These are phyloP conservation scores for Speoplatyrhinus poulsoni DNA, from an alignment of 2,113 vertebrate genomes.

Conservation along the genomic window DNA sequence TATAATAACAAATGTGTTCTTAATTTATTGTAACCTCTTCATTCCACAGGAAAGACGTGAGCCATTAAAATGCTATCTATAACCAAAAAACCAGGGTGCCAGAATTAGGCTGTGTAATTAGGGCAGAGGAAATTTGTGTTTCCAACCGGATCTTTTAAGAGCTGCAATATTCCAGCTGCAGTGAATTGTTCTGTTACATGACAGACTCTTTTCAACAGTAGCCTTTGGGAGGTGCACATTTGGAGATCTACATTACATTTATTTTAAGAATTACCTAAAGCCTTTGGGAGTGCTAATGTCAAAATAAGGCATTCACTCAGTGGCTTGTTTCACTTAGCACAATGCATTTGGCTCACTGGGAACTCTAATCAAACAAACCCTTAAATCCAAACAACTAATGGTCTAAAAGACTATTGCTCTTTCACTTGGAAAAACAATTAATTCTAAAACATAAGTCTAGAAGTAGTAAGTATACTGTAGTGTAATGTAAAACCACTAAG, in stretches of 20 bases:
- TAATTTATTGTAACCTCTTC: conserved; percentile 46
- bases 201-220: conserved; percentile 33
- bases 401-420: background rate
- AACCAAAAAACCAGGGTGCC: conserved; percentile 34
- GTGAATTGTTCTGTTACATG: conserved; percentile 46
- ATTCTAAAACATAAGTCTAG: background rate
- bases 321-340: conserved; percentile 13
- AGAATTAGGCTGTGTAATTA: conserved; percentile 48
- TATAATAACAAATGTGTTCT: conserved; percentile 31
- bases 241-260: conserved; percentile 21
- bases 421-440: background rate
- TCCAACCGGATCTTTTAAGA: conserved; percentile 34
- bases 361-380: conserved; percentile 18
- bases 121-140: conserved; percentile 37
- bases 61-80: conserved; percentile 46
- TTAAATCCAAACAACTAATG: conserved; percentile 2
- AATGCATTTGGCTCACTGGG: background rate
- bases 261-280: background rate
- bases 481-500: background rate
- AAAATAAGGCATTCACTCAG: conserved; percentile 10
- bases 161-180: conserved; percentile 50
- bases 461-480: background rate
- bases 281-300: conserved; percentile 24
- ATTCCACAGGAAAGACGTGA: conserved; percentile 39
- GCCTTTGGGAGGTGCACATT: conserved; percentile 32